These are phyloP conservation scores for Heloderma charlesbogerti DNA, from an alignment of 2,113 vertebrate genomes.

Conservation along the genomic window DNA sequence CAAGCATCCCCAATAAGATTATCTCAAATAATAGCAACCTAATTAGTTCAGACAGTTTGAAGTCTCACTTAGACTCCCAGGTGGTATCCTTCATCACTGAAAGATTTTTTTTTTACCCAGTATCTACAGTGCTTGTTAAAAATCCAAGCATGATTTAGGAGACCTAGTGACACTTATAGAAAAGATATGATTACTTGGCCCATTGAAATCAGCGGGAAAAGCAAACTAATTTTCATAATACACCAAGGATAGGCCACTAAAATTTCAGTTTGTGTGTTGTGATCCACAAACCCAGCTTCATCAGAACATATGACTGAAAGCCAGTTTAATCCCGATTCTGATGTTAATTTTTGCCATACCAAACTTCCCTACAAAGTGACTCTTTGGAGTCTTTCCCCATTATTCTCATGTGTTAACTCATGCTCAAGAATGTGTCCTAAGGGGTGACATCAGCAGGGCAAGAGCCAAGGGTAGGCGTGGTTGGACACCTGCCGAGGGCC, in stretches of 20 bases:
- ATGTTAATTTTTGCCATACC: not conserved
- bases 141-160: slow-evolving; percentile 6
- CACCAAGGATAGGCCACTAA: not conserved
- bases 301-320: not conserved
- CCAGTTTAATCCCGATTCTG: not conserved
- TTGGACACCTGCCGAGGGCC: no score
- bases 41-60: slow-evolving; percentile 69
- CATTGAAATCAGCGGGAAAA: not conserved
- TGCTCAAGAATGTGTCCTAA: not conserved
- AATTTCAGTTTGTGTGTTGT: not conserved
- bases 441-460: no score
- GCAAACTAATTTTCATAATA: not conserved
- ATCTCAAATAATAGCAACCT: slow-evolving; percentile 72
- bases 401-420: not conserved
- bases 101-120: not conserved
- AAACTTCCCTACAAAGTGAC: not conserved
- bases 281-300: not conserved
- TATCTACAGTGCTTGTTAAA: slow-evolving; percentile 15
- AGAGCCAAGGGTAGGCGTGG: no score
- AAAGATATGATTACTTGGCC: not conserved
- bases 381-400: not conserved
- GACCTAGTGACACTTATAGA: not conserved
- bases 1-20: slow-evolving; percentile 70
- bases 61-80: slow-evolving; percentile 61
- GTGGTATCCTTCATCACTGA: slow-evolving; percentile 53